A percentile compares a stretch with the other conserved stretches of the same genome.
phyloP scores from a whole-genome alignment of 2,113 vertebrate species.

The Triplophysa dalaica region DNA sequence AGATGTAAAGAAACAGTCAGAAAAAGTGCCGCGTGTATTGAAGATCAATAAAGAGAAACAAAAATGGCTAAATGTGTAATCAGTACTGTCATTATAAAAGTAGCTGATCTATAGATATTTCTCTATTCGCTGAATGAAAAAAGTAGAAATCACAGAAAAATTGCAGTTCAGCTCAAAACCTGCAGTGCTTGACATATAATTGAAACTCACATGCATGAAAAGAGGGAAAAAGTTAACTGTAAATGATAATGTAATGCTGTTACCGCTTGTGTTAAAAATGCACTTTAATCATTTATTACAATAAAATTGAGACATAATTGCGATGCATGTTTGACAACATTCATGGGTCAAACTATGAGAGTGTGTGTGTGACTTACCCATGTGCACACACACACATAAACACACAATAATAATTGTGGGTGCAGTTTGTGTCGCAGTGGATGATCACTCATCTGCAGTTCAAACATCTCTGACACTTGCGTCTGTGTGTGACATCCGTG shows the following conservation, averaged over 20 bases:
- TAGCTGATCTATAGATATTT: constrained; percentile 8
- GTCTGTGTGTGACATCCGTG: constrained; percentile 19
- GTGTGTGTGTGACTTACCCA: neutral
- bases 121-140: neutral
- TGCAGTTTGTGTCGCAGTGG: neutral
- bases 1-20: too few species aligned
- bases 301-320: neutral
- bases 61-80: neutral
- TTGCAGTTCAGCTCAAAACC: neutral
- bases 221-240: neutral
- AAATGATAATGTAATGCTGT: neutral
- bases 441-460: neutral
- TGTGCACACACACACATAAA: neutral
- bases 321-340: neutral
- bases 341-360: neutral
- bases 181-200: constrained; percentile 18
- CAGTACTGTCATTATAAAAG: neutral
- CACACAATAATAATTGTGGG: neutral
- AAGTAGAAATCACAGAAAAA: neutral
- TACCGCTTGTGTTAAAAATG: neutral
- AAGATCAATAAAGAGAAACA: too few species aligned
- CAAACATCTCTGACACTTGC: constrained; percentile 25
- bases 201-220: neutral
- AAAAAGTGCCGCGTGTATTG: too few species aligned
- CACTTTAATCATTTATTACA: neutral